Evolutionary conservation across 2,888 invertebrate species (phyloP).

Genomic region (Bombylius discolor): DNA sequence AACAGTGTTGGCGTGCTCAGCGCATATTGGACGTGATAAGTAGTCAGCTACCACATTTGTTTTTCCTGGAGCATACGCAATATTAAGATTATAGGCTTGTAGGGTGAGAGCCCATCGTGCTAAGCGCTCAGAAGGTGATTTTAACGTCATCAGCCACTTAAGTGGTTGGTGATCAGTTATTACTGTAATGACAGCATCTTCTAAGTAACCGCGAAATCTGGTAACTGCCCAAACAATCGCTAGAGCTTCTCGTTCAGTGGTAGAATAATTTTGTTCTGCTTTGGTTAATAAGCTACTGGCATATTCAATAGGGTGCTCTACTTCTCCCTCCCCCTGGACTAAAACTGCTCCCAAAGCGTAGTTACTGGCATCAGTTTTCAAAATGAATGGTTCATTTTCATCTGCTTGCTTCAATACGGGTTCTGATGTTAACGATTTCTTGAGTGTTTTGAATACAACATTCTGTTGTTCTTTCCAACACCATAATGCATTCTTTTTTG

Average conservation of each 20-base stretch:
- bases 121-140: constrained; percentile 32
- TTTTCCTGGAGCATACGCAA: constrained; percentile 29
- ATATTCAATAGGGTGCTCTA: constrained; percentile 19
- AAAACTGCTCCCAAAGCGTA: too few relatives aligned
- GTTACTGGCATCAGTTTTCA: not conserved
- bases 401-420: too few relatives aligned
- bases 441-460: too few relatives aligned
- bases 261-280: constrained; percentile 29
- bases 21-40: constrained; percentile 7
- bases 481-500: too few relatives aligned
- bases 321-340: constrained; percentile 8
- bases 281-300: constrained; percentile 17
- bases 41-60: constrained; percentile 20
- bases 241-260: constrained; percentile 32
- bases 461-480: too few relatives aligned
- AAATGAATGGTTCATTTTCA: constrained; percentile 8
- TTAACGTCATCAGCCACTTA: constrained; percentile 33
- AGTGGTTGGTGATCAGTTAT: constrained; percentile 37
- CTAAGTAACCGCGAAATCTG: constrained; percentile 33
- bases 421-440: too few relatives aligned
- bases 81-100: constrained; percentile 27
- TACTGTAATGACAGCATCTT: constrained; percentile 25
- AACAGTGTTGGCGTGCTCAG: not conserved
- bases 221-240: constrained; percentile 22
- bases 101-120: constrained; percentile 35